Conservation (phyloP, 92 coral and sea anemone species). For the Umimayanthus chanpuru region DNA sequence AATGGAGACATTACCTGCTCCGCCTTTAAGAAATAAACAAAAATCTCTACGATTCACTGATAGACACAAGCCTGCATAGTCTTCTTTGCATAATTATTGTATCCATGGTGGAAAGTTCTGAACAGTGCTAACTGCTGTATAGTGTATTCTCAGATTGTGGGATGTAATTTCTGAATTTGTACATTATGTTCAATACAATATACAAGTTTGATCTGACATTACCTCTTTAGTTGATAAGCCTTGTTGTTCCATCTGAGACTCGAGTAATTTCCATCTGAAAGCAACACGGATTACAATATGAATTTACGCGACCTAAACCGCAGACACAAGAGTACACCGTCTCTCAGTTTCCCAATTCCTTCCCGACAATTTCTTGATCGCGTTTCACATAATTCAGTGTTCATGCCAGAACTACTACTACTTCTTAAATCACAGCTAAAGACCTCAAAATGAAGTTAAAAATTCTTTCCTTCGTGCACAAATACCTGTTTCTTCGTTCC, state of each 20-base stretch:
- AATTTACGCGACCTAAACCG: conserved; percentile 32
- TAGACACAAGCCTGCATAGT: not conserved
- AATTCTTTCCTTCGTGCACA: not conserved
- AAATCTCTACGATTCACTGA: conserved; percentile 34
- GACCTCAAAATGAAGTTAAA: not conserved
- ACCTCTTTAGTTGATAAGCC: conserved; percentile 88
- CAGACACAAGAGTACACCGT: conserved; percentile 17
- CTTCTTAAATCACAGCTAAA: not conserved
- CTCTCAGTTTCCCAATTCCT: conserved; percentile 8
- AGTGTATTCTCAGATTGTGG: too few relatives aligned
- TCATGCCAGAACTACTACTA: not conserved
- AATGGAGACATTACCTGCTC: conserved; percentile 37
- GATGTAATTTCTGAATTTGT: not conserved
- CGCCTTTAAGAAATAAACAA: conserved; percentile 54
- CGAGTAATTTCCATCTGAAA: conserved; percentile 76
- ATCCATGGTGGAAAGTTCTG: not conserved
- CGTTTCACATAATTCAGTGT: not conserved
- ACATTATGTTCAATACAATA: not conserved
- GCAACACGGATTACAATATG: conserved; percentile 2
- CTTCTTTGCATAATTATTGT: not conserved
- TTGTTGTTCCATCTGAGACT: conserved; percentile 87
- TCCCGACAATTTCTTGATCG: not conserved
- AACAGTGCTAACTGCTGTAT: not conserved
- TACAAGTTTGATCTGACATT: conserved; percentile 11
- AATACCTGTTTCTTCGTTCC: conserved; percentile 89